Base-by-base conservation (phyloP, 92 coral and sea anemone genomes). In the Heliopora coerulea region DNA sequence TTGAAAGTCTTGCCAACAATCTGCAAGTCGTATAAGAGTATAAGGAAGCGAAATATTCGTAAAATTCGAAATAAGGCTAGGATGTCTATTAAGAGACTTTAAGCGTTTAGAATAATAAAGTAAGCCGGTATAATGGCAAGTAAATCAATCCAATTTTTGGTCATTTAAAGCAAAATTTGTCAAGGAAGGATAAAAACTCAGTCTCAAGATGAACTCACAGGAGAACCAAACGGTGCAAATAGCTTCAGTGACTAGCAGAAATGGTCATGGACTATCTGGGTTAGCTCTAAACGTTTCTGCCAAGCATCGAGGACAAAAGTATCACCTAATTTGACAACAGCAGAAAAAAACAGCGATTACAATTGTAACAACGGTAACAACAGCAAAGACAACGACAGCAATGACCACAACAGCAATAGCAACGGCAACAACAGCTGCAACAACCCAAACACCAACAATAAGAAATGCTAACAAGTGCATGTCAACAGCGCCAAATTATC, bases 131-230 rank as follows among this genome's bases (percentile, higher is more conserved):
- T 60, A 35, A 91, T 88, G 3, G 98, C 84, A 64, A 93, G 62
- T 75, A 93, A 82, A 67, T 93, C 98, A 42, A 93, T 90, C 98
- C 98, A 93, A 85, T 93, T 90, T 92, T 50, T 49, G 75, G 24
- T 28, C 24, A 41, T 48, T 46, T 24, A 44, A 42, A 30, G 49
- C 27, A 49, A 68, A 48, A 4, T 24, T 2, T 21, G 46, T 48
- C 24, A 68, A 29, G 28, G 83, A 83, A 15, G 98, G 96, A 59
- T 95, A 93, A 37, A 87, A 82, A 33, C 74, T 62, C 27, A 93
- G 42, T 24, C 98, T 80, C 60, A 83, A 65, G 6, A 93, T 62
- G 50, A 93, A 93, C 46, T 93, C 98, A 20, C 88, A 26, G 21
- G 89, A 80, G 79, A 93, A 93, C 86, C 91, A 90, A 23, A 87